Conservation (phyloP, 2,113 vertebrate species). For the Pterophyllum scalare region DNA sequence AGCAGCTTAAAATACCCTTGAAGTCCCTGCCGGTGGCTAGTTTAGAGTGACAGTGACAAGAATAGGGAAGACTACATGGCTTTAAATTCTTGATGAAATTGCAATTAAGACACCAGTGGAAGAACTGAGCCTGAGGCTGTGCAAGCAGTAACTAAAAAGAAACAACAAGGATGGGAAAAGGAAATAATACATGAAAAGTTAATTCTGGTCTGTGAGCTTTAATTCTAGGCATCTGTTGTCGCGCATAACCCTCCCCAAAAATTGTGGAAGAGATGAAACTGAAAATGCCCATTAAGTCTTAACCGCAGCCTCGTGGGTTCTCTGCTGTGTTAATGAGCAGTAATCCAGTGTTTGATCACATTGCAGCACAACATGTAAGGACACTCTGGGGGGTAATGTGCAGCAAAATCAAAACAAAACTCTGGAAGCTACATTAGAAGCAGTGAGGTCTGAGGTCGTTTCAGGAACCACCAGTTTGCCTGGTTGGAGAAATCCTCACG, state of each 20-base stretch:
- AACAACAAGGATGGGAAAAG: conserved; percentile 59
- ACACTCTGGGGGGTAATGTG: conserved; percentile 27
- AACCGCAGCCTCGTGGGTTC: conserved; percentile 42
- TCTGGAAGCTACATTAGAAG: background rate
- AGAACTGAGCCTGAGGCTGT: conserved; percentile 44
- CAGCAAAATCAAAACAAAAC: conserved; percentile 35
- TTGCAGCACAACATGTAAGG: conserved; percentile 21
- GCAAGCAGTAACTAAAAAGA: conserved; percentile 43
- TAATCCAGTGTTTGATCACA: conserved; percentile 62
- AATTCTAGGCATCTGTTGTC: conserved; percentile 55
- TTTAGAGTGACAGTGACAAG: conserved; percentile 65
- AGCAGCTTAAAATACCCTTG: conserved; percentile 71
- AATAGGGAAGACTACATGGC: conserved; percentile 47
- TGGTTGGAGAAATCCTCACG: conserved; percentile 42
- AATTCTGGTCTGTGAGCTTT: conserved; percentile 65
- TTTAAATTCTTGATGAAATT: conserved; percentile 79
- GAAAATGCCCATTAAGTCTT: conserved; percentile 64
- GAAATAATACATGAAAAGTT: conserved; percentile 72
- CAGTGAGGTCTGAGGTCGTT: background rate
- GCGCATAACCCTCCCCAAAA: conserved; percentile 24
- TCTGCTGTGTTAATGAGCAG: conserved; percentile 62
- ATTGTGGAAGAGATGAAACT: conserved; percentile 52
- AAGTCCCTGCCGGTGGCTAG: conserved; percentile 55
- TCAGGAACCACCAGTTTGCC: conserved; percentile 7
- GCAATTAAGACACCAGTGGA: conserved; percentile 73